Evolutionary conservation across 2,888 invertebrate species (phyloP).

Genomic region (Rhimphoctona megacephalus): DNA sequence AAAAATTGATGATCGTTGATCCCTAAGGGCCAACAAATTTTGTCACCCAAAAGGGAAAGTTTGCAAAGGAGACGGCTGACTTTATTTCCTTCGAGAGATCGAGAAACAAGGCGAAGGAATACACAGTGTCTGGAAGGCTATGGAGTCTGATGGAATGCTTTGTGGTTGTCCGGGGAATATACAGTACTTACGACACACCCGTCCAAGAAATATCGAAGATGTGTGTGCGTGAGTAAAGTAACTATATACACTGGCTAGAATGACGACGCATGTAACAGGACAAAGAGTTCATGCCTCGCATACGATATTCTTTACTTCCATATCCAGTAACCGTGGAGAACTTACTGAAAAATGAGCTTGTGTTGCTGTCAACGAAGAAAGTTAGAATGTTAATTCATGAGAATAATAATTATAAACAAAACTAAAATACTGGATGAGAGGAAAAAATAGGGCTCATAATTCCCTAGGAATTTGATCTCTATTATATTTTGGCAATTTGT

Average conservation of each 20-base stretch:
- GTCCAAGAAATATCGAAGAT: conserved; percentile 47
- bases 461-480: not conserved
- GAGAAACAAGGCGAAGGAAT: not conserved
- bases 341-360: conserved; percentile 28
- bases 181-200: conserved; percentile 53
- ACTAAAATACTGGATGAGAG: not conserved
- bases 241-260: conserved; percentile 65
- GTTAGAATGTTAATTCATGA: not conserved
- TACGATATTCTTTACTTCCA: conserved; percentile 74
- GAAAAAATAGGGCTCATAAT: not conserved
- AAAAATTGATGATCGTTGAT: not conserved
- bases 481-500: not conserved
- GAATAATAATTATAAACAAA: conserved; percentile 9
- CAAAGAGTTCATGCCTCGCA: conserved; percentile 82
- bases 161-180: conserved; percentile 15
- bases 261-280: conserved; percentile 81
- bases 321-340: conserved; percentile 59
- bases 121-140: conserved; percentile 15
- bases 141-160: conserved; percentile 39
- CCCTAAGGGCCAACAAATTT: not conserved
- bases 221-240: conserved; percentile 6
- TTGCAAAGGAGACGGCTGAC: not conserved
- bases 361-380: not conserved
- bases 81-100: not conserved
- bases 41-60: not conserved